These are phyloP conservation scores for Amazona guildingii DNA, from an alignment of 2,113 vertebrate genomes.

Conservation along the genomic window DNA sequence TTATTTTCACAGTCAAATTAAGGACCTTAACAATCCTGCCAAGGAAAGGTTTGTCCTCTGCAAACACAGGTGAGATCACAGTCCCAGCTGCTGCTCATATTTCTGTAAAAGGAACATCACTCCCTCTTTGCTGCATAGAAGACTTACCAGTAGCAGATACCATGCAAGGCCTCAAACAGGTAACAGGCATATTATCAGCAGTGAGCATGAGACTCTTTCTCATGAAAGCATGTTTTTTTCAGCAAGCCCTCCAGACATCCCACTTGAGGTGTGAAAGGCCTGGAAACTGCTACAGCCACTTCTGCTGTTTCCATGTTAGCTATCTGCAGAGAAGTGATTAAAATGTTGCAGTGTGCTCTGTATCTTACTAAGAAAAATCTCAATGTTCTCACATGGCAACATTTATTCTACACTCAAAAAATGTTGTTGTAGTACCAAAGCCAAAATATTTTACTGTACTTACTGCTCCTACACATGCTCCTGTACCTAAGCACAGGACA, in stretches of 20 bases:
- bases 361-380: background rate
- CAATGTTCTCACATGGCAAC: background rate
- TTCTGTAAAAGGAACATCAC: slow-evolving; percentile 1
- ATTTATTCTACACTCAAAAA: slow-evolving; percentile 22
- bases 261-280: slow-evolving; percentile 27
- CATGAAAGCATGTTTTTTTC: background rate
- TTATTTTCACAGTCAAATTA: background rate
- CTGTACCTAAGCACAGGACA: background rate
- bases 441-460: slow-evolving; percentile 7
- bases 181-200: slow-evolving; percentile 1
- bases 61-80: background rate
- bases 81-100: background rate
- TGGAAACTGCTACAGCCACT: slow-evolving; percentile 5
- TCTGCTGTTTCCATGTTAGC: background rate
- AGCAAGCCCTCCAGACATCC: slow-evolving; percentile 8
- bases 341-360: background rate
- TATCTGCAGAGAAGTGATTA: background rate
- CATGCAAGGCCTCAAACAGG: background rate
- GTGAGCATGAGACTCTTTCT: background rate
- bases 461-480: background rate
- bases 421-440: background rate
- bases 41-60: background rate
- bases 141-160: slow-evolving; percentile 6
- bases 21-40: background rate
- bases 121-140: background rate